Conservation (phyloP, 2,113 vertebrate species). For the Rhinoptilus africanus region DNA sequence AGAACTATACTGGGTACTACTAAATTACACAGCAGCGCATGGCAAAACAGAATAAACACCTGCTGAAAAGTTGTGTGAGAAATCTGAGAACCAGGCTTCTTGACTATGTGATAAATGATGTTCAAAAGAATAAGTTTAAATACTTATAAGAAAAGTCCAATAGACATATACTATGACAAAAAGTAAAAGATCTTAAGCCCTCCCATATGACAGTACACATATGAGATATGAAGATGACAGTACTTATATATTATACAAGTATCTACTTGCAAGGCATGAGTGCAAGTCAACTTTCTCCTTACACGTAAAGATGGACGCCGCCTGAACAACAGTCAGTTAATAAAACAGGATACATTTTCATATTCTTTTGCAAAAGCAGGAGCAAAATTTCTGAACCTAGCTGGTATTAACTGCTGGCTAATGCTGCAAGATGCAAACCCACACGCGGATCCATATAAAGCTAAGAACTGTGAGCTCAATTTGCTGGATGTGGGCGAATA, state of each 20-base stretch:
- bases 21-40: background rate
- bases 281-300: background rate
- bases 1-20: background rate
- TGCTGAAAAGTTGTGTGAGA: background rate
- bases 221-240: background rate
- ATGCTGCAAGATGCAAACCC: background rate
- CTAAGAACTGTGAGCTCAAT: background rate
- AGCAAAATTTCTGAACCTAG: background rate
- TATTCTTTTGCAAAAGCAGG: background rate
- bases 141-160: background rate
- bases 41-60: background rate
- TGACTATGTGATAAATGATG: background rate
- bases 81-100: background rate
- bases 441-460: background rate
- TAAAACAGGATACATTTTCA: background rate
- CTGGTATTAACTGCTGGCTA: background rate
- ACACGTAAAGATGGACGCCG: background rate
- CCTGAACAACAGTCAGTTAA: background rate
- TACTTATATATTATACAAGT: background rate
- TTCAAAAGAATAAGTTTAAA: background rate
- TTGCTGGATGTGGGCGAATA: background rate
- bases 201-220: background rate
- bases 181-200: background rate
- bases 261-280: background rate
- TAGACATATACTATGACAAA: background rate